Conservation (phyloP, 2,113 vertebrate species). For the Dromaius novaehollandiae region DNA sequence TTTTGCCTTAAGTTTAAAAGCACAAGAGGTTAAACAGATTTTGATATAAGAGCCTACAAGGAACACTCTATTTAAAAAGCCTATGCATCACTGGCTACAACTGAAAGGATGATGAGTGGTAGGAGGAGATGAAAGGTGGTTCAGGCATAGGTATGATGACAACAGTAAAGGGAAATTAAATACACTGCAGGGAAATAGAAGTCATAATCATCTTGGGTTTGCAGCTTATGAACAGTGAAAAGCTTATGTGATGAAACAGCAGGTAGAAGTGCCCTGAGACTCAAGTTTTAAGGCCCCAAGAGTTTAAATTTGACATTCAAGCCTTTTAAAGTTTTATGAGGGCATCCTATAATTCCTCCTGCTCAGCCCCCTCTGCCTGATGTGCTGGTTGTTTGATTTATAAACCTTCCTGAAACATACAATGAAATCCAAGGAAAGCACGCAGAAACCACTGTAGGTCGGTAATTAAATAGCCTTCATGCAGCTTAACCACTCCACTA, state of each 20-base stretch:
- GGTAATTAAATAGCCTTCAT: conserved; percentile 39
- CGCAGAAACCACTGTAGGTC: conserved; percentile 22
- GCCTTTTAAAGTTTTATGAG: conserved; percentile 73
- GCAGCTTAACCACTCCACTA: neutral
- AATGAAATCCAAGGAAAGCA: conserved; percentile 32
- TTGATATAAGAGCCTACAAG: conserved; percentile 76
- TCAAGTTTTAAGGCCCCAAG: conserved; percentile 64
- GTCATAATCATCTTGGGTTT: conserved; percentile 73
- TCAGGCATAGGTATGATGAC: conserved; percentile 72
- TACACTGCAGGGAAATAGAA: conserved; percentile 74
- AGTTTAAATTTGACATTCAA: conserved; percentile 64
- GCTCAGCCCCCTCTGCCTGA: neutral
- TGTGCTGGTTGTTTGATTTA: conserved; percentile 67
- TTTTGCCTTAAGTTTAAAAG: conserved; percentile 68
- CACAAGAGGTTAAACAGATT: conserved; percentile 76
- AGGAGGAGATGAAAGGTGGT: conserved; percentile 73
- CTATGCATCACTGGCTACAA: conserved; percentile 68
- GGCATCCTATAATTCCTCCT: conserved; percentile 62
- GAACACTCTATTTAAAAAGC: conserved; percentile 73
- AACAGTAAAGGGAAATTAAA: conserved; percentile 75
- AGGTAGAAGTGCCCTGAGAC: conserved; percentile 58
- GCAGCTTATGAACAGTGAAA: conserved; percentile 72
- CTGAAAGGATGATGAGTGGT: conserved; percentile 76
- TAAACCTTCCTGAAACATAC: neutral
- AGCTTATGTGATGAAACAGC: conserved; percentile 67